These are phyloP conservation scores for Dipus sagitta DNA, from an alignment of 2,797 vertebrate species.

Conservation along the genomic window DNA sequence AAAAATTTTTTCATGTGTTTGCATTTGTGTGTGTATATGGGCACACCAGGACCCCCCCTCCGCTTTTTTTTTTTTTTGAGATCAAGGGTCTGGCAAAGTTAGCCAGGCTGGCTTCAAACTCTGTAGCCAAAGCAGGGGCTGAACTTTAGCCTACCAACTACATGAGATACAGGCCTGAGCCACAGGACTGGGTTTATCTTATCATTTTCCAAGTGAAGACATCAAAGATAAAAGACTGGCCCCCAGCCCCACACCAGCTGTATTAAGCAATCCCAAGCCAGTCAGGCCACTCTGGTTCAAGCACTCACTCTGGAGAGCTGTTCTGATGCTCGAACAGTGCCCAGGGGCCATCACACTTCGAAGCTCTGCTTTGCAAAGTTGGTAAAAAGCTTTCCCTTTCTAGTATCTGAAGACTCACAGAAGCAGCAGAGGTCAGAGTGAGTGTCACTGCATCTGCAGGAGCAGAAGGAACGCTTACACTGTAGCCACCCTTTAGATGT, in stretches of 20 bases:
- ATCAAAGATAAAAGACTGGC: too few relatives aligned
- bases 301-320: neutral
- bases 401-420: slow-evolving; percentile 19
- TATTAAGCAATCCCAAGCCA: neutral
- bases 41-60: too few relatives aligned
- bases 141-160: neutral
- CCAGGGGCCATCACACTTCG: neutral
- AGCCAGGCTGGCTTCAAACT: neutral
- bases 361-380: neutral
- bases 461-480: slow-evolving; percentile 45
- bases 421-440: slow-evolving; percentile 37
- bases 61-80: neutral
- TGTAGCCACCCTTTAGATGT: neutral
- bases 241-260: too few relatives aligned
- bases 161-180: neutral
- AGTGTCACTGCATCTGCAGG: slow-evolving; percentile 57
- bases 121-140: neutral
- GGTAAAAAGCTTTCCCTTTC: slow-evolving; percentile 31
- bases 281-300: neutral
- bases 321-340: neutral
- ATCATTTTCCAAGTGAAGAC: neutral
- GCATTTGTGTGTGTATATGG: too few relatives aligned
- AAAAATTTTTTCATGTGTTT: too few relatives aligned
- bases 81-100: neutral
- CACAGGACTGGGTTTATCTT: neutral